phyloP scores from a whole-genome alignment of 2,888 invertebrate genomes.

The Mystacides longicornis region DNA sequence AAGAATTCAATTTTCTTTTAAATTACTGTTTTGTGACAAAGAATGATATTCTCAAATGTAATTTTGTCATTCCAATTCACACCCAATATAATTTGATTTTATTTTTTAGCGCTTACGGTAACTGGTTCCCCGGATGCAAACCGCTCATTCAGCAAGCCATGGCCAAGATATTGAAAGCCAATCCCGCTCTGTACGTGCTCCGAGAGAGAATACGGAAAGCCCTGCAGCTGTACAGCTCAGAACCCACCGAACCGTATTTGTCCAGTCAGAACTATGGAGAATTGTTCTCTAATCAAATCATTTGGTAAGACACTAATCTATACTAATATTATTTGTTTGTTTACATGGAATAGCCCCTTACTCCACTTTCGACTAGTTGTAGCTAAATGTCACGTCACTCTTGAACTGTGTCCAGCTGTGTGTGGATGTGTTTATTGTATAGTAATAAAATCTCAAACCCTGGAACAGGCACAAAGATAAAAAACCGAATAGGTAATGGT shows the following conservation, averaged over 20 bases:
- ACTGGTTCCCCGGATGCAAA: conserved; percentile 99
- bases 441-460: too few relatives aligned
- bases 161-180: conserved; percentile 99
- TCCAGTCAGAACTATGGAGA: conserved; percentile 99
- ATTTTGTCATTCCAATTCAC: too few relatives aligned
- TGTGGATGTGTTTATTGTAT: too few relatives aligned
- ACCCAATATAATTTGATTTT: too few relatives aligned
- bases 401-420: too few relatives aligned
- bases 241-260: conserved; percentile 98
- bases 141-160: conserved; percentile 98
- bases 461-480: too few relatives aligned
- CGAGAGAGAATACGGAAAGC: conserved; percentile 98
- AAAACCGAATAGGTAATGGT: too few relatives aligned
- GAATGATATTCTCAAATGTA: too few relatives aligned
- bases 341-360: too few relatives aligned
- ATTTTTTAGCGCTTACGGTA: conserved; percentile 82
- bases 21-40: too few relatives aligned
- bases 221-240: conserved; percentile 94
- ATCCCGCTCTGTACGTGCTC: conserved; percentile 95
- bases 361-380: neutral
- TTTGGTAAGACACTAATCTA: conserved; percentile 61
- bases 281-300: conserved; percentile 99
- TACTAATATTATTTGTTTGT: neutral
- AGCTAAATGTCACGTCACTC: neutral
- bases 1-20: too few relatives aligned